A percentile compares a stretch with the other conserved stretches of the same genome.
phyloP scores from a whole-genome alignment of 2,888 invertebrate species.

The Meliscaeva auricollis region DNA sequence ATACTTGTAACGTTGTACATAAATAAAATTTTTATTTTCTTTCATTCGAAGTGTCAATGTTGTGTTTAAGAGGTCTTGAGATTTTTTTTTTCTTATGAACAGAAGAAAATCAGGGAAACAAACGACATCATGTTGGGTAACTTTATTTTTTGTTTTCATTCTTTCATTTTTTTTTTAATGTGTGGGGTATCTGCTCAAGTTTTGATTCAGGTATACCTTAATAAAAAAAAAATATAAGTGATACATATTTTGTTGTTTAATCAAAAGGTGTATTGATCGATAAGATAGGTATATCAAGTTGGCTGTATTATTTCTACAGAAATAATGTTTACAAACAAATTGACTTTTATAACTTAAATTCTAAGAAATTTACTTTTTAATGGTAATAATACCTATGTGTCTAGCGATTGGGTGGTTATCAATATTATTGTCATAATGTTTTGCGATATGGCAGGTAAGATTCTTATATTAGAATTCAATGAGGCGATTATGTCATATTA shows the following conservation, averaged over 20 bases:
- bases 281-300: slow-evolving; percentile 49
- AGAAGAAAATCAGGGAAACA: slow-evolving; percentile 36
- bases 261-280: slow-evolving; percentile 64
- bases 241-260: slow-evolving; percentile 25
- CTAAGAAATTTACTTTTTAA: slow-evolving; percentile 12
- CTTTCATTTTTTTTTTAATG: not conserved
- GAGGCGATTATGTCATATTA: slow-evolving; percentile 2
- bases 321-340: slow-evolving; percentile 34
- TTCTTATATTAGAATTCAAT: not conserved
- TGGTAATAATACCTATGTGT: not conserved
- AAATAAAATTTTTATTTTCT: slow-evolving; percentile 12
- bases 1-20: slow-evolving; percentile 18
- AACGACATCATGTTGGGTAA: not conserved
- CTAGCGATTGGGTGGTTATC: slow-evolving; percentile 1
- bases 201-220: not conserved
- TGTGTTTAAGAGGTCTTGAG: not conserved
- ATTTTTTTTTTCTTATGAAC: not conserved
- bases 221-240: slow-evolving; percentile 12
- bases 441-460: slow-evolving; percentile 1
- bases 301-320: slow-evolving; percentile 16
- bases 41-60: slow-evolving; percentile 21
- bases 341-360: slow-evolving; percentile 32
- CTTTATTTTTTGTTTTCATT: not conserved
- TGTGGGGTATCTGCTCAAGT: slow-evolving; percentile 43
- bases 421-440: not conserved